Percentiles rank a stretch among this genome's conserved stretches.
Evolutionary conservation across 2,113 vertebrate genomes (phyloP).

Genomic region (Rutilus rutilus): DNA sequence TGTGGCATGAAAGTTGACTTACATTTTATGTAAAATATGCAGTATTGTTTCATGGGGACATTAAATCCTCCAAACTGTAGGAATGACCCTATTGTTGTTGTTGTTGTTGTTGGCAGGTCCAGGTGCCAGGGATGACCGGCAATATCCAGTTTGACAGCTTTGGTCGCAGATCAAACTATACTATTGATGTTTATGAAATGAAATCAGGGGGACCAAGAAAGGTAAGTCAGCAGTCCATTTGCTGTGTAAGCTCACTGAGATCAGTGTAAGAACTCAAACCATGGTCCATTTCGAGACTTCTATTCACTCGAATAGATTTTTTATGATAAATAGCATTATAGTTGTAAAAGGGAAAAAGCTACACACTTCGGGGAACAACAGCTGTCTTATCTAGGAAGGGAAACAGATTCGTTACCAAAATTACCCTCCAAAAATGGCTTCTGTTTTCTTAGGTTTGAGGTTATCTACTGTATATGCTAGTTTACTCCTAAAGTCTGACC

Average conservation of each 20-base stretch:
- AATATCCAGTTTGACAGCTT: slow-evolving; percentile 99
- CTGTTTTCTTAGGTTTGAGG: neutral
- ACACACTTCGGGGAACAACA: too few relatives aligned
- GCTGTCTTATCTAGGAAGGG: too few relatives aligned
- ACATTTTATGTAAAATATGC: too few relatives aligned
- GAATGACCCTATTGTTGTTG: slow-evolving; percentile 54
- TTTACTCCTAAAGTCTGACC: neutral
- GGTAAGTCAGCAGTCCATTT: slow-evolving; percentile 76
- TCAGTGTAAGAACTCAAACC: neutral
- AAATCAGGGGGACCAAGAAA: slow-evolving; percentile 90
- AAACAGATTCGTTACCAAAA: neutral
- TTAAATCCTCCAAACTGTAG: too few relatives aligned
- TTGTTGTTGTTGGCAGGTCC: slow-evolving; percentile 80
- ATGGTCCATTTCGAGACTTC: neutral
- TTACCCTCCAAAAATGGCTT: neutral
- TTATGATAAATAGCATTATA: neutral
- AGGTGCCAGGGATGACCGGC: slow-evolving; percentile 97
- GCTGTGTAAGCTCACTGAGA: neutral
- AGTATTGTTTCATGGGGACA: too few relatives aligned
- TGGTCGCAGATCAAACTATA: slow-evolving; percentile 96
- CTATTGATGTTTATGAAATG: slow-evolving; percentile 97
- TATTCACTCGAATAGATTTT: neutral
- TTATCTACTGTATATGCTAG: neutral
- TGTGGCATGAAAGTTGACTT: too few relatives aligned
- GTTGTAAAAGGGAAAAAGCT: too few relatives aligned